Base-by-base conservation (phyloP, 2,113 vertebrate species). In the Bombycilla garrulus region DNA sequence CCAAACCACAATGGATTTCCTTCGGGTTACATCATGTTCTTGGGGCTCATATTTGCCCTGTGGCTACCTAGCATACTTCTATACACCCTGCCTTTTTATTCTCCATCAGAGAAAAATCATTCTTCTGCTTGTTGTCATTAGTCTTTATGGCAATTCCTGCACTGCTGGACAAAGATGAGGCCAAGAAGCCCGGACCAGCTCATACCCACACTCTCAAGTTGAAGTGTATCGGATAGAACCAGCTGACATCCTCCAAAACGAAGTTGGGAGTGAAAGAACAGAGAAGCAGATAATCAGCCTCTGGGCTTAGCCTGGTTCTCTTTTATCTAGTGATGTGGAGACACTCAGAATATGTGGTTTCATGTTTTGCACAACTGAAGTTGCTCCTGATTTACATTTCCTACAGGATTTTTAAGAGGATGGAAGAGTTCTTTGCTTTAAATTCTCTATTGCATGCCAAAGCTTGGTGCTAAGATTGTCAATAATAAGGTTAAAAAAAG, bases 391-490 rank as follows among this genome's bases (percentile, higher is more conserved):
- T 70, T 88, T 85, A 42, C 13, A 20, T 61, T 85, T 93, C 31
- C 50, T n/a, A 57, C 19, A 25, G 26, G 17, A 4, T 74, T 90
- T 86, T 90, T 3, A 2, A 44, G 36, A 61, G 9, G 23, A 51
- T 35, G 25, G 18, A 51, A 50, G n/a, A 40, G 6, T 26, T 70
- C 33, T 80, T 56, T 72, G 22, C 35, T 31, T 58, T 33, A 64
- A 62, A 85, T 48, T 84, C 18, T n/a, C 31, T 38, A 10, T n/a
- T 0, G 0, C 19, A 11, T 51, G 15, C 16, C 44, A 26, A 40
- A 26, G 40, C 61, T 48, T 64, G 22, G 33, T 38, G 38, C 10
- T 19, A 81, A 24, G 6, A 57, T 82, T 85, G 13, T 50, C 38
- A 62, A 44, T 31, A 61, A 70, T 15, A 40, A 79, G 15, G n/a